Evolutionary conservation across 2,113 vertebrate species (phyloP).

Genomic region (Meleagris gallopavo): DNA sequence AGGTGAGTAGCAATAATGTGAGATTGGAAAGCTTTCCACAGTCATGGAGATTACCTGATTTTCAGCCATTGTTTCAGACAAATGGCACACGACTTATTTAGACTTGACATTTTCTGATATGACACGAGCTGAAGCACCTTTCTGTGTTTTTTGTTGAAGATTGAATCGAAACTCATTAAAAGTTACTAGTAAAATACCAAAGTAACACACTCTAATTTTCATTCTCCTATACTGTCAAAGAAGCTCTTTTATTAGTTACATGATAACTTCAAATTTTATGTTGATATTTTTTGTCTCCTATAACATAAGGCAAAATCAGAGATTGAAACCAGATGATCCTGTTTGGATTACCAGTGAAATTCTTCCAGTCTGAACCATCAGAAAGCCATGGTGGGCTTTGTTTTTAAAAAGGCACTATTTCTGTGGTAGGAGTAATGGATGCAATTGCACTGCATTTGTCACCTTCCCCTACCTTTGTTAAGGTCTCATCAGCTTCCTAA

Average conservation of each 20-base stretch:
- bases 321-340: neutral
- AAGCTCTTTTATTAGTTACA: neutral
- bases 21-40: constrained; percentile 11
- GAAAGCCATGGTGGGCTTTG: neutral
- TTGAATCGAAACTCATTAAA: neutral
- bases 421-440: neutral
- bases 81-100: neutral
- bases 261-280: neutral
- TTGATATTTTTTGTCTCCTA: neutral
- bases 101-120: neutral
- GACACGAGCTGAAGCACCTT: neutral
- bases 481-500: neutral
- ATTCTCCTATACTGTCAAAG: neutral
- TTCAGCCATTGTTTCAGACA: constrained; percentile 22
- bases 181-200: neutral
- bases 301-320: neutral
- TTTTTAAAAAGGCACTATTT: neutral
- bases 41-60: constrained; percentile 21
- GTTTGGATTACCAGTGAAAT: neutral
- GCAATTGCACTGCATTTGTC: neutral
- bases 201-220: neutral
- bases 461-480: neutral
- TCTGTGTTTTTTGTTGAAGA: neutral
- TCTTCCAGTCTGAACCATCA: neutral
- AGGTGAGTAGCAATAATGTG: neutral